Evolutionary conservation across 2,113 vertebrate species (phyloP).

Genomic region (Petroica traversi): DNA sequence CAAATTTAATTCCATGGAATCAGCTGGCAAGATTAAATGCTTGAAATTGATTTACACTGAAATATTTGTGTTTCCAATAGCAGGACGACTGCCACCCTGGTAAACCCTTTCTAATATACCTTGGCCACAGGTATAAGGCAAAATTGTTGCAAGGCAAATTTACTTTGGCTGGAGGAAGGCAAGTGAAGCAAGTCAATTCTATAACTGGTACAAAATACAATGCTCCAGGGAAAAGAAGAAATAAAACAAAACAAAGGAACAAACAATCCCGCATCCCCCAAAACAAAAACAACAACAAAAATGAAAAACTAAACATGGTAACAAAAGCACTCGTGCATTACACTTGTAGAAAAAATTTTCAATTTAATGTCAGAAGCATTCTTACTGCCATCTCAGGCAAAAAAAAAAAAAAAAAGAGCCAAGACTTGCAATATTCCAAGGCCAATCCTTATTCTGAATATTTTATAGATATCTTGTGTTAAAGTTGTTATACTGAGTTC

Average conservation of each 20-base stretch:
- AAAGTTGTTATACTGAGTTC: neutral
- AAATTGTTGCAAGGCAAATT: neutral
- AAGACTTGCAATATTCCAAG: neutral
- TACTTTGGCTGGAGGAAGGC: neutral
- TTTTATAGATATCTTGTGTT: neutral
- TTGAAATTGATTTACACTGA: neutral
- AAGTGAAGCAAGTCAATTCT: neutral
- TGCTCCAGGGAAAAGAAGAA: no score
- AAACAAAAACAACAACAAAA: neutral
- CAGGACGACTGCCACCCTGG: neutral
- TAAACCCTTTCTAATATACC: neutral
- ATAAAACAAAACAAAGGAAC: neutral
- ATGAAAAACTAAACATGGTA: neutral
- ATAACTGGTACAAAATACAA: neutral
- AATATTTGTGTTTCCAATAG: neutral
- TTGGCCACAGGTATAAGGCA: neutral
- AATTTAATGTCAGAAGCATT: neutral
- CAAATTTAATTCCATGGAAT: neutral
- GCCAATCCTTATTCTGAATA: fast-evolving
- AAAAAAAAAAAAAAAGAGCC: neutral
- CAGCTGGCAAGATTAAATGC: neutral
- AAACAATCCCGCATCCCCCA: fast-evolving
- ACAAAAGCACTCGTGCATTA: neutral
- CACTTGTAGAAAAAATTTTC: neutral
- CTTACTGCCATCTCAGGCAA: neutral